Evolutionary conservation across 1,140 invertebrate species (phyloP).

Genomic region (Penaeus japonicus): DNA sequence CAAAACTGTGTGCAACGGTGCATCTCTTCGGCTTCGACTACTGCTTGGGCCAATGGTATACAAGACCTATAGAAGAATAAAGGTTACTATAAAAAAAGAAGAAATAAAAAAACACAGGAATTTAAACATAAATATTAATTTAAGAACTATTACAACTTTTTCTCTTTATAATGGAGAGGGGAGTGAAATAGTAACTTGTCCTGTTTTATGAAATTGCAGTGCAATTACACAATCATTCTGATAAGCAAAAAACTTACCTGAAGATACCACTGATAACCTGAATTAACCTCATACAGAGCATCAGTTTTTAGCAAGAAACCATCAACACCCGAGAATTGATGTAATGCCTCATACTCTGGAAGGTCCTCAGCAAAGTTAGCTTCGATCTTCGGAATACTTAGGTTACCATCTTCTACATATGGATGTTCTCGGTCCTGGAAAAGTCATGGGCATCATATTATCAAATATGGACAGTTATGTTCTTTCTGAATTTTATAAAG

Average conservation of each 20-base stretch:
- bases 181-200: background rate
- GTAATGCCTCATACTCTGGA: slow-evolving; percentile 60
- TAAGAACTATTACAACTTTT: no score
- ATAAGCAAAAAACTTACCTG: slow-evolving; percentile 61
- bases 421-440: slow-evolving; percentile 65
- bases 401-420: slow-evolving; percentile 60
- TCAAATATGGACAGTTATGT: no score
- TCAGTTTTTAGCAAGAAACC: slow-evolving; percentile 66
- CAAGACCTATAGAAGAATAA: slow-evolving; percentile 60
- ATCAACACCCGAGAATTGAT: slow-evolving; percentile 65
- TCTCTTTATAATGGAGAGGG: no score
- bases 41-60: slow-evolving; percentile 63
- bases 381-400: slow-evolving; percentile 64
- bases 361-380: slow-evolving; percentile 64
- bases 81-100: background rate
- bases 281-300: slow-evolving; percentile 65
- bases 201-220: background rate
- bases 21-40: slow-evolving; percentile 25
- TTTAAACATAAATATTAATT: no score
- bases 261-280: slow-evolving; percentile 66
- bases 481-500: no score
- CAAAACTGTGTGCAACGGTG: background rate
- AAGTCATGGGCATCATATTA: background rate
- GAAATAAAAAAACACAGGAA: background rate
- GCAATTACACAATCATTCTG: background rate